Evolutionary conservation across 2,113 vertebrate genomes (phyloP).

Genomic region (Otolemur garnettii): DNA sequence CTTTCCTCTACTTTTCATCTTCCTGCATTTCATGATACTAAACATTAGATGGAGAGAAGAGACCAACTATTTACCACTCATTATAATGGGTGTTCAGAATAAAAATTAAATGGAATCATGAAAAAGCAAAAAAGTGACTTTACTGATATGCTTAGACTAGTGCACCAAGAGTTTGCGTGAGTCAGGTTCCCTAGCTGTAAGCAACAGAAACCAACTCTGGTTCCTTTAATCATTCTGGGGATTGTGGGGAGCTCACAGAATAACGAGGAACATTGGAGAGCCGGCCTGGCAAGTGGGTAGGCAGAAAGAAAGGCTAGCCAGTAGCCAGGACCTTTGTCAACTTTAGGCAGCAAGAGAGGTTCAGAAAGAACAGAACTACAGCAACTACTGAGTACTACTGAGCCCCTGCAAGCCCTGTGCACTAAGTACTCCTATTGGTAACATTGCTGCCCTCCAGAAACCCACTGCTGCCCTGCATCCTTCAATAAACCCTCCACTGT

Average conservation of each 20-base stretch:
- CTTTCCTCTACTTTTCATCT: constrained; percentile 12
- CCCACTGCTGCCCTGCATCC: background rate
- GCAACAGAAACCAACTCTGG: background rate
- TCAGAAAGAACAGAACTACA: background rate
- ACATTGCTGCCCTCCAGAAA: background rate
- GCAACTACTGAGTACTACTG: background rate
- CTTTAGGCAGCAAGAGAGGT: background rate
- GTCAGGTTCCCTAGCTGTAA: background rate
- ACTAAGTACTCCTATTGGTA: fast-evolving
- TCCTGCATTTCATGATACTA: constrained; percentile 22
- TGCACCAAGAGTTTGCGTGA: background rate
- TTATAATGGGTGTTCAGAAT: background rate
- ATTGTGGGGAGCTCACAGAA: background rate
- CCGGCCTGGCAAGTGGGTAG: background rate
- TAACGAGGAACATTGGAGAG: background rate
- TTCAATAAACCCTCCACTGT: background rate
- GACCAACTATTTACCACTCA: background rate
- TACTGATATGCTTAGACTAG: background rate
- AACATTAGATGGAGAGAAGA: constrained; percentile 1
- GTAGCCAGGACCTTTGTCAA: background rate
- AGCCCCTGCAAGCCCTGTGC: background rate
- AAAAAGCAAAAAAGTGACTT: background rate
- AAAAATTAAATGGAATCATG: constrained; percentile 1
- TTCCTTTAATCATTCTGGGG: background rate
- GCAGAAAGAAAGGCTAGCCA: background rate